Percentiles rank a stretch among this genome's conserved stretches.
Conservation (phyloP, 1,140 invertebrate genomes). For the Plectus sambesii region DNA sequence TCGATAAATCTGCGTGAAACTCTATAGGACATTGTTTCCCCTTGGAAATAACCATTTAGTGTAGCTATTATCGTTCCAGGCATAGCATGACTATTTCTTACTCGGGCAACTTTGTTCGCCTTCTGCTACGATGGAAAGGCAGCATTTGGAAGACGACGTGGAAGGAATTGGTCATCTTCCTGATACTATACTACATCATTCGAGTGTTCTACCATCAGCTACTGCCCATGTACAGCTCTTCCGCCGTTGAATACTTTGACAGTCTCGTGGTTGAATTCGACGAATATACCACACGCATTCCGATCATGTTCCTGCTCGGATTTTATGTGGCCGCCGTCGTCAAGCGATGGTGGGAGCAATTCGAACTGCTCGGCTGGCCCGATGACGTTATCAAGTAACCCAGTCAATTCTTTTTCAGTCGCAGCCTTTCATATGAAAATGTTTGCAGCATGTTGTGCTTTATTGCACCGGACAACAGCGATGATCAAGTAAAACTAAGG, state of each 20-base stretch:
- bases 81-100: background rate
- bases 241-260: no score
- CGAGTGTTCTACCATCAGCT: slow-evolving; percentile 39
- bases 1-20: no score
- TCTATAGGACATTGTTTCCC: no score
- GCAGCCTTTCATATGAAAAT: no score
- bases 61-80: no score
- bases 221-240: slow-evolving; percentile 43
- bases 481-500: no score
- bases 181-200: no score
- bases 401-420: no score
- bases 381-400: no score
- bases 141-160: slow-evolving; percentile 48
- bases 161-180: slow-evolving; percentile 46
- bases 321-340: background rate
- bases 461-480: no score
- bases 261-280: slow-evolving; percentile 36
- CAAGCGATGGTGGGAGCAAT: background rate
- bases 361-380: background rate
- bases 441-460: no score
- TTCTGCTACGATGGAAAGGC: slow-evolving; percentile 39
- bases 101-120: background rate
- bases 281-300: background rate
- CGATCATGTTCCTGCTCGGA: background rate
- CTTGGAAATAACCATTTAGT: no score